A percentile compares a stretch with the other conserved stretches of the same genome.
phyloP scores from a whole-genome alignment of 2,113 vertebrate species.

The Misgurnus anguillicaudatus region DNA sequence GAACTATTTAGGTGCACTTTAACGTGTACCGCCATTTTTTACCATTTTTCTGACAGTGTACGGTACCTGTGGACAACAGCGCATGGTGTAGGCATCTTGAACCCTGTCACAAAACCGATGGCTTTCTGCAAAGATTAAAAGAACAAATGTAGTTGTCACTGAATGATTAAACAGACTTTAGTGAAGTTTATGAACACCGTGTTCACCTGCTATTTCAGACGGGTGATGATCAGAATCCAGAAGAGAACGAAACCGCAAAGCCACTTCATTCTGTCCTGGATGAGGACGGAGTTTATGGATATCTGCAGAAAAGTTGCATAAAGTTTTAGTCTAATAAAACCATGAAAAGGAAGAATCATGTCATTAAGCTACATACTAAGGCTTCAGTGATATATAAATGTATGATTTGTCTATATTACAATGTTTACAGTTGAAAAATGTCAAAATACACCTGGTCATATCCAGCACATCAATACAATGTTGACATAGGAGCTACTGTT shows the following conservation, averaged over 20 bases:
- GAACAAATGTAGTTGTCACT: neutral
- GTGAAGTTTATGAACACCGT: neutral
- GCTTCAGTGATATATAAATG: too few species aligned
- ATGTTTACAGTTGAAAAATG: neutral
- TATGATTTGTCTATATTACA: too few species aligned
- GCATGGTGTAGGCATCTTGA: slow-evolving; percentile 95
- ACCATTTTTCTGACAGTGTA: neutral
- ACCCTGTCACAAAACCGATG: slow-evolving; percentile 96
- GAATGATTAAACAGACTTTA: neutral
- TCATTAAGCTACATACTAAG: too few species aligned
- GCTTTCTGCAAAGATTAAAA: slow-evolving; percentile 79
- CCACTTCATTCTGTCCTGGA: slow-evolving; percentile 90
- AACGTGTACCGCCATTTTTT: too few species aligned
- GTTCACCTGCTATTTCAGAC: slow-evolving; percentile 92
- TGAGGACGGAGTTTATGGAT: slow-evolving; percentile 92
- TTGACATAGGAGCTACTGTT: neutral
- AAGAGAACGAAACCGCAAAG: slow-evolving; percentile 91
- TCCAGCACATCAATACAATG: neutral
- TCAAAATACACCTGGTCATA: neutral
- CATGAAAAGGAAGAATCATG: too few species aligned
- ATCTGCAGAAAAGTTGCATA: slow-evolving; percentile 70
- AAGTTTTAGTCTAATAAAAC: too few species aligned
- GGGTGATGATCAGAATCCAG: slow-evolving; percentile 97
- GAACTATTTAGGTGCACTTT: too few species aligned
- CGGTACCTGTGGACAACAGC: slow-evolving; percentile 96